Percentiles rank a stretch among this genome's conserved stretches.
phyloP scores from a whole-genome alignment of 2,888 invertebrate species.

The Volucella inanis region DNA sequence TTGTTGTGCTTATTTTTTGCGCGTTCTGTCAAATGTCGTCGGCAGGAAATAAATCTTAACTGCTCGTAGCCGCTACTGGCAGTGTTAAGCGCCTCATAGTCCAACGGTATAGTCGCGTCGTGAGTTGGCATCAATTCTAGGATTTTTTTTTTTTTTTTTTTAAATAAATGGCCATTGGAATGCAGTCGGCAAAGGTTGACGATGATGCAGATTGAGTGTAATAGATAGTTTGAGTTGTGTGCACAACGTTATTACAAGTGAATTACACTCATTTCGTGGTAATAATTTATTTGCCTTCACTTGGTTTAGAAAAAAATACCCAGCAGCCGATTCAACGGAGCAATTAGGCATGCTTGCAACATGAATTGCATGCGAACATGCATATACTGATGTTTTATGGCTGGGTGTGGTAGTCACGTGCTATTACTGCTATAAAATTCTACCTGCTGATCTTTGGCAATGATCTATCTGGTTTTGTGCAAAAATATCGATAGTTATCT shows the following conservation, averaged over 20 bases:
- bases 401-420: constrained; percentile 72
- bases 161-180: constrained; percentile 55
- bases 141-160: constrained; percentile 7
- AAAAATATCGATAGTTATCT: constrained; percentile 22
- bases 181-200: constrained; percentile 36
- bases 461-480: constrained; percentile 49
- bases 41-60: constrained; percentile 70
- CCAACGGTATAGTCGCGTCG: constrained; percentile 33
- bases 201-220: constrained; percentile 59
- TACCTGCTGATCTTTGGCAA: constrained; percentile 61
- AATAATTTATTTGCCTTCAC: constrained; percentile 63
- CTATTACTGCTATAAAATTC: constrained; percentile 48
- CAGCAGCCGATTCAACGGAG: constrained; percentile 20
- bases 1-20: not conserved
- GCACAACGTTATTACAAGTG: constrained; percentile 59
- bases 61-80: constrained; percentile 23
- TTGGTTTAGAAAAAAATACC: constrained; percentile 10
- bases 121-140: constrained; percentile 44
- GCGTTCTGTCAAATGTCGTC: constrained; percentile 39
- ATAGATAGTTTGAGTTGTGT: constrained; percentile 48
- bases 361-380: constrained; percentile 59
- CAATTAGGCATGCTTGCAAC: constrained; percentile 60
- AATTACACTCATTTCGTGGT: constrained; percentile 62
- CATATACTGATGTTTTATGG: constrained; percentile 45
- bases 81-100: constrained; percentile 59